Conservation (phyloP, 2,888 invertebrate species). For the Ochropleura plecta region DNA sequence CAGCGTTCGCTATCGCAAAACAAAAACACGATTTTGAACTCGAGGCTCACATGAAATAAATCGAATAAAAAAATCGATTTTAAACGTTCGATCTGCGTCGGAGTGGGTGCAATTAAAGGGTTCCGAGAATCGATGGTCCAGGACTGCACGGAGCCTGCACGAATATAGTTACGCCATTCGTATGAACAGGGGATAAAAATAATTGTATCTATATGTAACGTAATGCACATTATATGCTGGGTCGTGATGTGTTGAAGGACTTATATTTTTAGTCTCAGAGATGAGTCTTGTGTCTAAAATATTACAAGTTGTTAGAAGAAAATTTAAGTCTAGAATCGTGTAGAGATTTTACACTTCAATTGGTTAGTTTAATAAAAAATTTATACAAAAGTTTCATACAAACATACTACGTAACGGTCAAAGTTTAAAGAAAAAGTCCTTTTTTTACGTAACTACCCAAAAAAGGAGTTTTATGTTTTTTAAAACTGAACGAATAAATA, state of each 20-base stretch:
- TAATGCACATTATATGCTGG: constrained; percentile 41
- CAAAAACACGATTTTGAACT: constrained; percentile 84
- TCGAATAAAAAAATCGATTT: constrained; percentile 90
- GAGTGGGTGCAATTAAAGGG: constrained; percentile 90
- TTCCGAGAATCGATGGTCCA: constrained; percentile 84
- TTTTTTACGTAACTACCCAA: too few relatives aligned
- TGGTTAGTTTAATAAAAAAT: neutral
- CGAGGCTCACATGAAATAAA: constrained; percentile 86
- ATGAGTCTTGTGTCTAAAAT: neutral
- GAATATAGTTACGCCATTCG: constrained; percentile 75
- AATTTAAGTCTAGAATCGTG: neutral
- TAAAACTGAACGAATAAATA: neutral
- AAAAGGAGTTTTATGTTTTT: neutral
- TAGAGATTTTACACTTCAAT: neutral
- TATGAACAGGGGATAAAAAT: constrained; percentile 72
- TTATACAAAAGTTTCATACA: neutral
- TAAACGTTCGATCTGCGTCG: constrained; percentile 88
- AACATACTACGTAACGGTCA: neutral
- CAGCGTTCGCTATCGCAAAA: constrained; percentile 85
- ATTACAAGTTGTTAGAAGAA: neutral
- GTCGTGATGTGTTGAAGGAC: constrained; percentile 28
- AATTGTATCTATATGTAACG: constrained; percentile 57
- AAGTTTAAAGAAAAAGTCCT: neutral
- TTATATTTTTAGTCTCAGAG: neutral
- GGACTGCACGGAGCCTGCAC: constrained; percentile 80